Evolutionary conservation across 2,888 invertebrate species (phyloP).

Genomic region (Trichogramma evanescens): DNA sequence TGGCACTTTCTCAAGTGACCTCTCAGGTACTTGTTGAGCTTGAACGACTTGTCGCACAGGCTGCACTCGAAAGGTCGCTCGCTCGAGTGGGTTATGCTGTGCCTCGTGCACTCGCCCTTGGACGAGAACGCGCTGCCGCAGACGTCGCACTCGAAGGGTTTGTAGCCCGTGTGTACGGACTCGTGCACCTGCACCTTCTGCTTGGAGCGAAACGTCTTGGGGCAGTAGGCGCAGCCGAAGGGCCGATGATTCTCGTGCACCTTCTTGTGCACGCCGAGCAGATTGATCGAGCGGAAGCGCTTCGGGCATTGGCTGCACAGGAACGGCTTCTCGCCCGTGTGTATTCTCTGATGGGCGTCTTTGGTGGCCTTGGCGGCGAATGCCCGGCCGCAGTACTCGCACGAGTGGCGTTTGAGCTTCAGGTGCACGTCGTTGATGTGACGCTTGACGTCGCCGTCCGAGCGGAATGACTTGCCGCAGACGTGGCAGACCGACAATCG

Average conservation of each 20-base stretch:
- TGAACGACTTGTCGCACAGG: slow-evolving; percentile 49
- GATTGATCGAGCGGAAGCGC: slow-evolving; percentile 50
- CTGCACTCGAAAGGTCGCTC: slow-evolving; percentile 50
- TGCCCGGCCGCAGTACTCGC: slow-evolving; percentile 47
- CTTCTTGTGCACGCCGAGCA: slow-evolving; percentile 50
- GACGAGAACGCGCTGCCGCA: slow-evolving; percentile 51
- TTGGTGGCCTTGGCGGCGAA: slow-evolving; percentile 28
- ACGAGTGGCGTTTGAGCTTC: slow-evolving; percentile 48
- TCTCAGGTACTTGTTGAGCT: slow-evolving; percentile 52
- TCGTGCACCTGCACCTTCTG: slow-evolving; percentile 16
- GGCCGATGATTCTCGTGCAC: slow-evolving; percentile 44
- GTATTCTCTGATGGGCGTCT: slow-evolving; percentile 43
- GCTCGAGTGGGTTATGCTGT: slow-evolving; percentile 48
- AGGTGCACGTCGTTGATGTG: slow-evolving; percentile 47
- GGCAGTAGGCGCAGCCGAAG: slow-evolving; percentile 43
- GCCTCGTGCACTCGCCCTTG: slow-evolving; percentile 50
- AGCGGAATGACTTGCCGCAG: slow-evolving; percentile 29
- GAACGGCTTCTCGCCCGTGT: slow-evolving; percentile 44
- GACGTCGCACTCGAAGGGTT: slow-evolving; percentile 45
- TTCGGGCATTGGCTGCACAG: slow-evolving; percentile 45
- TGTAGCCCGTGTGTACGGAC: slow-evolving; percentile 46
- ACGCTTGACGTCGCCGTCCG: slow-evolving; percentile 47
- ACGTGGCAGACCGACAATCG: slow-evolving; percentile 49
- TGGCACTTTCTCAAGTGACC: slow-evolving; percentile 51
- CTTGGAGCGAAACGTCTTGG: slow-evolving; percentile 11